Conservation (phyloP, 2,888 invertebrate species). For the Nomada fucata region DNA sequence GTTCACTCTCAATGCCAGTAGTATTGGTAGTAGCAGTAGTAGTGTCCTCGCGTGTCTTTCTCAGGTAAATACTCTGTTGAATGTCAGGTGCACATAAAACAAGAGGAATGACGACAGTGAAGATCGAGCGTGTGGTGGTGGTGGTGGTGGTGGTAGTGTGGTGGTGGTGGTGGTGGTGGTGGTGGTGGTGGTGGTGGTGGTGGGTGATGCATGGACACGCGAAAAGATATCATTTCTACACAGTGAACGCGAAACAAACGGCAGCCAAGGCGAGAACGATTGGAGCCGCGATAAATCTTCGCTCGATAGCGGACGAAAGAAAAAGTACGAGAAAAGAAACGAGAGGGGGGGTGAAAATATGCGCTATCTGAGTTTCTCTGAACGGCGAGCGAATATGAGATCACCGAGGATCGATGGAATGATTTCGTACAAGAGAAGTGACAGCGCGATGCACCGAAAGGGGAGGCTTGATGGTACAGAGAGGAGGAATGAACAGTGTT, state of each 20-base stretch:
- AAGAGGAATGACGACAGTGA: neutral
- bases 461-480: neutral
- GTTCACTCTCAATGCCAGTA: neutral
- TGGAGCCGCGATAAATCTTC: constrained; percentile 5
- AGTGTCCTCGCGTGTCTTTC: neutral
- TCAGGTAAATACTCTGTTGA: constrained; percentile 39
- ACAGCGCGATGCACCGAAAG: constrained; percentile 59
- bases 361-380: constrained; percentile 29
- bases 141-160: constrained; percentile 6
- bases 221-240: constrained; percentile 15
- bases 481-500: constrained; percentile 47
- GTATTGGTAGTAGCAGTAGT: neutral
- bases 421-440: constrained; percentile 35
- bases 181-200: constrained; percentile 32
- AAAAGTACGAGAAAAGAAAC: constrained; percentile 5
- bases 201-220: constrained; percentile 23
- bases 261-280: constrained; percentile 13
- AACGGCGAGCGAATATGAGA: constrained; percentile 47
- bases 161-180: constrained; percentile 33
- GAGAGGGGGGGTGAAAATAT: neutral
- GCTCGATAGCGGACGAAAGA: constrained; percentile 8
- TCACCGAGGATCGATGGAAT: constrained; percentile 30
- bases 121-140: neutral
- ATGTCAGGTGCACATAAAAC: constrained; percentile 23
- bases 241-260: constrained; percentile 22